phyloP scores from a whole-genome alignment of 2,888 invertebrate species.

The Nymphalis c-album region DNA sequence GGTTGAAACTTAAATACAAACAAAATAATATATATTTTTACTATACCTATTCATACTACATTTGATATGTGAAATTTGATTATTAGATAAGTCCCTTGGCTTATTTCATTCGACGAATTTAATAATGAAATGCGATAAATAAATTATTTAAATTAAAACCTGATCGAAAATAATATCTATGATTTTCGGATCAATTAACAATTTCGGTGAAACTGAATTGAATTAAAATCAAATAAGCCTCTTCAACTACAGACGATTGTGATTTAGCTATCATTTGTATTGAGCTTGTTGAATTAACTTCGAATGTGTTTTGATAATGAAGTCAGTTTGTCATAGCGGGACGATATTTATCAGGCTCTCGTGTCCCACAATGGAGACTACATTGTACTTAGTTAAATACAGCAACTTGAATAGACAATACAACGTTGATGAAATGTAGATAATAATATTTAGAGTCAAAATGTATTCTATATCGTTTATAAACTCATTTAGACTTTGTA shows the following conservation, averaged over 20 bases:
- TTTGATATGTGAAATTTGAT: too few relatives aligned
- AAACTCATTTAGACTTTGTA: neutral
- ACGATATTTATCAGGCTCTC: slow-evolving; percentile 13
- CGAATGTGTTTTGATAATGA: slow-evolving; percentile 28
- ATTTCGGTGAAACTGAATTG: too few relatives aligned
- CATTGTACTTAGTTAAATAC: slow-evolving; percentile 14
- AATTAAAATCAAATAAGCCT: neutral
- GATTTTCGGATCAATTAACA: neutral
- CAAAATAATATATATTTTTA: too few relatives aligned
- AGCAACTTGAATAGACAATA: slow-evolving; percentile 5
- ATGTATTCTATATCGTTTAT: neutral
- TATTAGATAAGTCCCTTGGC: too few relatives aligned
- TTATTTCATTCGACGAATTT: neutral
- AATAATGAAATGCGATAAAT: neutral
- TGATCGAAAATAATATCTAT: neutral
- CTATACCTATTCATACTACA: too few relatives aligned
- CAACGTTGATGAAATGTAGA: neutral
- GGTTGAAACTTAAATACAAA: too few relatives aligned
- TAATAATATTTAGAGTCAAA: neutral
- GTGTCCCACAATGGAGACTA: slow-evolving; percentile 17
- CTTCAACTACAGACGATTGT: neutral
- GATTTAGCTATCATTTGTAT: neutral
- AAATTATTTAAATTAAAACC: neutral
- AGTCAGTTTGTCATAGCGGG: slow-evolving; percentile 24
- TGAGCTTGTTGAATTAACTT: slow-evolving; percentile 21